These are phyloP conservation scores for Eidolon dupreanum DNA, from an alignment of 2,797 vertebrate species.

Conservation along the genomic window DNA sequence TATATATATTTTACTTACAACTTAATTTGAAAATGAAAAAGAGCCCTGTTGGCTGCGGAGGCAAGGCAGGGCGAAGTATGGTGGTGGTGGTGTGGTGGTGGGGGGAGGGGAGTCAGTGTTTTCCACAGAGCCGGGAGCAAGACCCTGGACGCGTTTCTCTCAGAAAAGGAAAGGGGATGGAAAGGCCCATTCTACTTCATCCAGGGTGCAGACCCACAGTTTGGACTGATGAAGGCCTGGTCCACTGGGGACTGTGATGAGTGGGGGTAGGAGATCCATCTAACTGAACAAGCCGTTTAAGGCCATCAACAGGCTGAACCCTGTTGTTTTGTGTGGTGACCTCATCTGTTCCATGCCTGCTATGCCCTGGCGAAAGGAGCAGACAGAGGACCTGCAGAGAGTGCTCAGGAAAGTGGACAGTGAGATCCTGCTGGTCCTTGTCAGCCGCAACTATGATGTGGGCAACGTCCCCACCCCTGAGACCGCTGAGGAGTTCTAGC, in stretches of 20 bases:
- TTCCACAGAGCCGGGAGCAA: too few species aligned
- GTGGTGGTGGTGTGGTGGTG: too few species aligned
- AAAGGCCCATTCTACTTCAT: constrained; percentile 95
- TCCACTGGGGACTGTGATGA: constrained; percentile 90
- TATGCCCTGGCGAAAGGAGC: too few species aligned
- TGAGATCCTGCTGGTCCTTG: too few species aligned
- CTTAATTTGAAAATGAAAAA: neutral
- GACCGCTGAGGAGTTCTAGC: too few species aligned
- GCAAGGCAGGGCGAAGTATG: too few species aligned
- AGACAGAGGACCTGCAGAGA: too few species aligned
- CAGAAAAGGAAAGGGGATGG: constrained; percentile 93
- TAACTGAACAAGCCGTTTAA: constrained; percentile 91
- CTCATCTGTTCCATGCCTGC: constrained; percentile 95
- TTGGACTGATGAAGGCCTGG: constrained; percentile 98
- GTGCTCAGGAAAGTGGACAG: too few species aligned
- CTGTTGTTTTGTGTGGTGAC: constrained; percentile 96
- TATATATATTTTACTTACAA: neutral
- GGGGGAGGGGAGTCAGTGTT: too few species aligned
- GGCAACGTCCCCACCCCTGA: too few species aligned
- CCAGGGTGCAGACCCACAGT: constrained; percentile 96
- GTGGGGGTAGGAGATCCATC: constrained; percentile 93
- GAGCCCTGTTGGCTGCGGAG: too few species aligned
- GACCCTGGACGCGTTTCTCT: neutral
- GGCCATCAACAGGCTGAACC: constrained; percentile 91
- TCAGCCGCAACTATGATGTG: too few species aligned